A percentile compares a stretch with the other conserved stretches of the same genome.
Conservation (phyloP, 30 jellyfish, hydroid and myxozoan genomes). For the Aurelia coerulea region DNA sequence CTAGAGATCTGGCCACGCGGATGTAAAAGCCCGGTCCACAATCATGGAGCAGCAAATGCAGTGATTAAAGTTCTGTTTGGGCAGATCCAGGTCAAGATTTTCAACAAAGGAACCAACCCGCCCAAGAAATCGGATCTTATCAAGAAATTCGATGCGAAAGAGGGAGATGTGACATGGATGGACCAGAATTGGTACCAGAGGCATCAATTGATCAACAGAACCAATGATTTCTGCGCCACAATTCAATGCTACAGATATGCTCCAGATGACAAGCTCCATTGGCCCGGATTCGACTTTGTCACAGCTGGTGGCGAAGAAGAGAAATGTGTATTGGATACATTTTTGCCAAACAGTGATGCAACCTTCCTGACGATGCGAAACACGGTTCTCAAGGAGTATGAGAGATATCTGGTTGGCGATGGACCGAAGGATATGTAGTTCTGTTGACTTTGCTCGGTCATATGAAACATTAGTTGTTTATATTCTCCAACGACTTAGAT, state of each 20-base stretch:
- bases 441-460: neutral
- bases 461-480: too few species aligned
- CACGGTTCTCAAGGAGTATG: slow-evolving; percentile 1
- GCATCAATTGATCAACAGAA: slow-evolving; percentile 30
- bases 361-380: neutral
- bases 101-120: slow-evolving; percentile 54
- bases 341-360: slow-evolving; percentile 17
- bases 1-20: slow-evolving; percentile 64
- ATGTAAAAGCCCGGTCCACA: slow-evolving; percentile 43
- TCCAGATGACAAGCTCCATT: slow-evolving; percentile 9
- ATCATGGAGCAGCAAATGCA: slow-evolving; percentile 62
- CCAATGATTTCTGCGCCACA: slow-evolving; percentile 67
- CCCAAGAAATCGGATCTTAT: slow-evolving; percentile 13
- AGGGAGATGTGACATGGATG: slow-evolving; percentile 66
- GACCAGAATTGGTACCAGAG: slow-evolving; percentile 54
- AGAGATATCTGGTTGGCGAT: neutral
- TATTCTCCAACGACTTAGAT: too few species aligned
- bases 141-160: slow-evolving; percentile 33
- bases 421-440: neutral
- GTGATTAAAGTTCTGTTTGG: slow-evolving; percentile 55
- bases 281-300: slow-evolving; percentile 49
- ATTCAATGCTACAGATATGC: slow-evolving; percentile 55
- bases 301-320: neutral
- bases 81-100: slow-evolving; percentile 10
- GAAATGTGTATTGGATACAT: neutral